These are phyloP conservation scores for Diachasmimorpha longicaudata DNA, from an alignment of 1,140 invertebrate species.

Conservation along the genomic window DNA sequence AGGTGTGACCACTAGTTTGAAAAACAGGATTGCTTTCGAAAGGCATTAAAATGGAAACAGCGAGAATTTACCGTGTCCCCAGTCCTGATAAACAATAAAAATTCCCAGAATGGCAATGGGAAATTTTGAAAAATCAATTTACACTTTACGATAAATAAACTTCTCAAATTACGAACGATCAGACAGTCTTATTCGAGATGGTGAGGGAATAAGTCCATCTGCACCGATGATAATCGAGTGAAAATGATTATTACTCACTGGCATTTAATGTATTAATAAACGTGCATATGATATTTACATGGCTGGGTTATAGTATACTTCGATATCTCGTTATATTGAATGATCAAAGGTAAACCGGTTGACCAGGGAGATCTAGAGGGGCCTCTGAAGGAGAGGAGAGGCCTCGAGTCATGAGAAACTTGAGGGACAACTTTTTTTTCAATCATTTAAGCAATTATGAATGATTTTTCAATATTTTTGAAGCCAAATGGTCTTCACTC, in stretches of 20 bases:
- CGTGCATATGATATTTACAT: neutral
- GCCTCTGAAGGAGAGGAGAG: slow-evolving; percentile 1
- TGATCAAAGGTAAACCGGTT: slow-evolving; percentile 57
- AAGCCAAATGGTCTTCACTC: neutral
- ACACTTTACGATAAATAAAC: too few species aligned
- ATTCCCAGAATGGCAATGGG: neutral
- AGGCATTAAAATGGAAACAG: neutral
- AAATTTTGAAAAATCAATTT: too few species aligned
- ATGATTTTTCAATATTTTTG: neutral
- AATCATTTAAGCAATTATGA: neutral
- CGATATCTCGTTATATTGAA: slow-evolving; percentile 45
- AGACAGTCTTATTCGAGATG: too few species aligned
- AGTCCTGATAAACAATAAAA: neutral
- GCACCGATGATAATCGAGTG: neutral
- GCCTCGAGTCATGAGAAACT: slow-evolving; percentile 8
- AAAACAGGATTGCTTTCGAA: slow-evolving; percentile 9
- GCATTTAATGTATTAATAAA: slow-evolving; percentile 5
- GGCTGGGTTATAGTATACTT: neutral
- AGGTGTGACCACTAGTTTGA: slow-evolving; percentile 1
- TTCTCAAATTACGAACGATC: too few species aligned
- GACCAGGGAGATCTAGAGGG: slow-evolving; percentile 22
- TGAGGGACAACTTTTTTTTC: neutral
- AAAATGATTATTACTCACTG: neutral
- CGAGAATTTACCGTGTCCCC: neutral
- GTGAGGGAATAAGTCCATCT: neutral